phyloP scores from a whole-genome alignment of 2,888 invertebrate species.

The Caenorhabditis sp. region DNA sequence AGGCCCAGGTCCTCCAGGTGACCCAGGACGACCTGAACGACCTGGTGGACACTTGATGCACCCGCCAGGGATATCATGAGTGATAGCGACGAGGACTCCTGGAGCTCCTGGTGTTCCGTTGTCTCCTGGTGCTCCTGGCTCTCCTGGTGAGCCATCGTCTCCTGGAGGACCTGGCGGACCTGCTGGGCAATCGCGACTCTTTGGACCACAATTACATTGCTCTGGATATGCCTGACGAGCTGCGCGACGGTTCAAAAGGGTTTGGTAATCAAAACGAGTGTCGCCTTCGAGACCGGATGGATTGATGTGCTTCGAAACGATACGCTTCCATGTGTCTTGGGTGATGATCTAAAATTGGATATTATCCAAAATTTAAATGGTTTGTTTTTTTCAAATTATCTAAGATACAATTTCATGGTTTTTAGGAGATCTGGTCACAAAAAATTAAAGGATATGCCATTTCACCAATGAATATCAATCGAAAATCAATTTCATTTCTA shows the following conservation, averaged over 20 bases:
- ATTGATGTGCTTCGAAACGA: constrained; percentile 46
- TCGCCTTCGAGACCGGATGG: constrained; percentile 6
- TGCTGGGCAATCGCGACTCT: constrained; percentile 53
- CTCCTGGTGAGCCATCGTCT: constrained; percentile 46
- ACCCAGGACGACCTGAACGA: constrained; percentile 32
- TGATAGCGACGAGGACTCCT: constrained; percentile 54
- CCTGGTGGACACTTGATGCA: constrained; percentile 53
- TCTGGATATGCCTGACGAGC: constrained; percentile 44
- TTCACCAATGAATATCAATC: too few species aligned
- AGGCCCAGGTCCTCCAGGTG: constrained; percentile 34
- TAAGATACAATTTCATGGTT: too few species aligned
- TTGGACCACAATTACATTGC: constrained; percentile 58
- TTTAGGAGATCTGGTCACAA: too few species aligned
- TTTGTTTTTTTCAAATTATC: too few species aligned
- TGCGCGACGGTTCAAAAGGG: constrained; percentile 44
- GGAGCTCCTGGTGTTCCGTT: constrained; percentile 54
- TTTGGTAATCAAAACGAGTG: constrained; percentile 35
- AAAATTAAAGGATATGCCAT: too few species aligned
- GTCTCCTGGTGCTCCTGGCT: constrained; percentile 50
- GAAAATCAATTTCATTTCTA: too few species aligned
- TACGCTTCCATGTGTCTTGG: constrained; percentile 54
- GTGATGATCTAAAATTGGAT: constrained; percentile 47
- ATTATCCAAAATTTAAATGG: too few species aligned
- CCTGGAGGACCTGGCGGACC: constrained; percentile 59
- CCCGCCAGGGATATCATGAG: constrained; percentile 59